Evolutionary conservation across 2,797 vertebrate species (phyloP).

Genomic region (Eremophila alpestris): DNA sequence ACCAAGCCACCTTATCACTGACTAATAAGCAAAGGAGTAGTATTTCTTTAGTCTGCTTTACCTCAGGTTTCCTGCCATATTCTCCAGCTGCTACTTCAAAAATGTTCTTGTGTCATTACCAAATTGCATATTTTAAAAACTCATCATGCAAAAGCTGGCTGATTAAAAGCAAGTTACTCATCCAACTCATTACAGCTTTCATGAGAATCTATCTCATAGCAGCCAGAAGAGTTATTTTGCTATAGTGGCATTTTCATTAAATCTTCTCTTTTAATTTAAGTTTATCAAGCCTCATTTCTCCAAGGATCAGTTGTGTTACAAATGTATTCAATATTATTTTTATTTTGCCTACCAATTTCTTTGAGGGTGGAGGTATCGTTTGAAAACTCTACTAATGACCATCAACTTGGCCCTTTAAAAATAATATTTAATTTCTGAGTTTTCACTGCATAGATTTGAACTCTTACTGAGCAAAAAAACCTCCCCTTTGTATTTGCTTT

Average conservation of each 20-base stretch:
- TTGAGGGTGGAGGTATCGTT: neutral
- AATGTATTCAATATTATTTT: neutral
- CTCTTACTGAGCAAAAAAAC: neutral
- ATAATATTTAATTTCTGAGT: neutral
- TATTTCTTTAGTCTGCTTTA: neutral
- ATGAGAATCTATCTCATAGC: slow-evolving; percentile 42
- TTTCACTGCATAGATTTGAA: neutral
- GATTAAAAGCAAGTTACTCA: slow-evolving; percentile 59
- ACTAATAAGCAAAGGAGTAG: neutral
- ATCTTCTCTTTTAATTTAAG: neutral
- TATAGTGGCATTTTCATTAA: slow-evolving; percentile 14
- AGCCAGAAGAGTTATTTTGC: slow-evolving; percentile 42
- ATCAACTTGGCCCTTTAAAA: neutral
- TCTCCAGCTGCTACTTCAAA: slow-evolving; percentile 52
- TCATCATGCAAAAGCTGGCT: slow-evolving; percentile 39
- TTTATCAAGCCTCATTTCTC: slow-evolving; percentile 23
- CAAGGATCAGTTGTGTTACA: neutral
- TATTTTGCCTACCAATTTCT: neutral
- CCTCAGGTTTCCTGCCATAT: slow-evolving; percentile 8
- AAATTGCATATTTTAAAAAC: slow-evolving; percentile 39
- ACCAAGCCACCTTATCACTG: neutral
- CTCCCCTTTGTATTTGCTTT: neutral
- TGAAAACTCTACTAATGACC: neutral
- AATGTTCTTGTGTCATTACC: slow-evolving; percentile 23
- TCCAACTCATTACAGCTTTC: slow-evolving; percentile 46